A percentile compares a stretch with the other conserved stretches of the same genome.
These are phyloP conservation scores for Poicephalus meyeri DNA, from an alignment of 2,113 vertebrate genomes.

Conservation along the genomic window DNA sequence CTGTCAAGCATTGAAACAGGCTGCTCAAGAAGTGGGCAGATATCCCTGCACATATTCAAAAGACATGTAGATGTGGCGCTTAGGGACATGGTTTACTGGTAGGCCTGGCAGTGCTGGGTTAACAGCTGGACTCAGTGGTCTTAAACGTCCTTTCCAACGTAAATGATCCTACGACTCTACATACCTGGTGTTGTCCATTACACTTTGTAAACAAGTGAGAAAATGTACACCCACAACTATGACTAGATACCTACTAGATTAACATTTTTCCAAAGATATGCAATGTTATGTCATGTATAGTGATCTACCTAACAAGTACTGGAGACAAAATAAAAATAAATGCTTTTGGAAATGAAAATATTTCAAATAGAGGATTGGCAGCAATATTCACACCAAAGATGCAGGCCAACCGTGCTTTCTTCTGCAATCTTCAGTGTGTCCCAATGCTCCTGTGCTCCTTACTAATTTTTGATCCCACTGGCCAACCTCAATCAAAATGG, in stretches of 20 bases:
- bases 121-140: not conserved
- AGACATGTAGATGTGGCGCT: too few species aligned
- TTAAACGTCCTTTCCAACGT: not conserved
- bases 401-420: not conserved
- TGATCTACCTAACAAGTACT: not conserved
- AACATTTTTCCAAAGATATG: not conserved
- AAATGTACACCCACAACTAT: not conserved
- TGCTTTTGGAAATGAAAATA: not conserved
- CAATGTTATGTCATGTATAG: not conserved
- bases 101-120: not conserved
- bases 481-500: not conserved
- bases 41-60: not conserved
- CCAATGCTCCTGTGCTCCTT: not conserved
- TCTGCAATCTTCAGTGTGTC: not conserved
- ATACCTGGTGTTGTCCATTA: not conserved
- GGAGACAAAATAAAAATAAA: not conserved
- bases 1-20: not conserved
- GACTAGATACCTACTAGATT: not conserved
- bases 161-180: not conserved
- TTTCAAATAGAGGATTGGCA: not conserved
- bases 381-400: not conserved
- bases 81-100: not conserved
- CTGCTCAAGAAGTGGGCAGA: not conserved
- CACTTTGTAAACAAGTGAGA: not conserved
- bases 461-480: accelerated